Base-by-base conservation (phyloP, 1,140 invertebrate genomes). In the Bombus confusus region DNA sequence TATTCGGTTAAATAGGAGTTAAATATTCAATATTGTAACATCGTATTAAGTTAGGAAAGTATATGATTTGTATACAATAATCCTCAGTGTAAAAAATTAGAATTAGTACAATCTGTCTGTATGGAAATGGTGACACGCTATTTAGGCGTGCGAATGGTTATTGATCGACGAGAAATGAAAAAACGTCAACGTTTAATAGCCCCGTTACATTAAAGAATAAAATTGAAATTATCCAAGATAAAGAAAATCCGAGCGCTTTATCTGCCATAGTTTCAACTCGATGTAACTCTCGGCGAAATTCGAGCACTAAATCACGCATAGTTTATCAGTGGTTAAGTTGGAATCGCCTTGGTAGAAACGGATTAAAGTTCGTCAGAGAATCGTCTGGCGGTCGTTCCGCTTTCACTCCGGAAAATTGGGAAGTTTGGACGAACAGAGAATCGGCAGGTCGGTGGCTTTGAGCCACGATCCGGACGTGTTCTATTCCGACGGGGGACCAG, bases 391-490 rank as follows among this genome's bases (percentile, higher is more conserved):
- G 6, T 34, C 4, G 39, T n/a, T 37, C 34, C 5, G 68, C 37
- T 69, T 12, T 39, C 34, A 3, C 3, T 25, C 3, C 3, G 22
- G 34, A 3, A 37, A 43, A 47, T 28, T 25, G 59, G 34, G 57
- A 83, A 83, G 81, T 83, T 87, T 25, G 64, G 37, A 68, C 59
- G 39, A n/a, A 25, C 59, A 28, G 72, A 64, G 66, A 66, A 52
- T 52, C 47, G 18, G 68, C 39, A 76, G 64, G 52, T 73, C 73
- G 72, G 68, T 80, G 80, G 71, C 22, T 87, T 79, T 37, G 79
- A 88, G 80, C 82, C n/a, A 76, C n/a, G 82, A 47, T 77, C 34
- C 37, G 62, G 47, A 31, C 82, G 72, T 87, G 86, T 87, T 87
- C 87, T 76, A 52, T 88, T 77, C 47, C 73, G 34, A 34, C 15